These are phyloP conservation scores for Cephus nigrinus DNA, from an alignment of 2,888 invertebrate genomes.

Conservation along the genomic window DNA sequence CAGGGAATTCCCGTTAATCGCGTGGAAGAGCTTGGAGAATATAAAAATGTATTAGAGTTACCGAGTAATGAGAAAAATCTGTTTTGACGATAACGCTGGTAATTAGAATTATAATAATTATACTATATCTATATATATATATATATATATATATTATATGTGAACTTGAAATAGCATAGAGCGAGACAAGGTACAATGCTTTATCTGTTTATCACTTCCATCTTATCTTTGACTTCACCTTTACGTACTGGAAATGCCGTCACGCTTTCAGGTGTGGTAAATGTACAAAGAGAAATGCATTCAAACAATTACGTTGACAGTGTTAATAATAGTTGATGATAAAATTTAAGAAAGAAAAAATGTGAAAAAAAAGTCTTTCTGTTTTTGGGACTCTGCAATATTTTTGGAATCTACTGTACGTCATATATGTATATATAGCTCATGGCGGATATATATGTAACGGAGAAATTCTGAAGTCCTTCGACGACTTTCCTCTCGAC, in stretches of 20 bases:
- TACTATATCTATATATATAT: neutral
- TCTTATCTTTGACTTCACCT: neutral
- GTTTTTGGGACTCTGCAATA: neutral
- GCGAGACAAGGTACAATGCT: too few species aligned
- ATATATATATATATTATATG: too few species aligned
- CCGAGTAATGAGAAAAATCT: neutral
- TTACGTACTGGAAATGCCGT: neutral
- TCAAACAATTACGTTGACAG: neutral
- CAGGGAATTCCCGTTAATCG: neutral
- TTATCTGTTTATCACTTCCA: neutral
- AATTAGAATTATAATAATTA: neutral
- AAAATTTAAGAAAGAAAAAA: neutral
- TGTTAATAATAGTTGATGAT: neutral
- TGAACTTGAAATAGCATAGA: too few species aligned
- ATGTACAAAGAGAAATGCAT: neutral
- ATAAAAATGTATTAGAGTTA: neutral
- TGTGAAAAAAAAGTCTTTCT: neutral
- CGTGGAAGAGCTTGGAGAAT: neutral
- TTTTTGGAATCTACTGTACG: neutral
- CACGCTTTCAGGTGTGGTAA: neutral
- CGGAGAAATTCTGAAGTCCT: neutral
- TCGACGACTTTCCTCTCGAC: neutral
- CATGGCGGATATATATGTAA: neutral
- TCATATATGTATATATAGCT: too few species aligned
- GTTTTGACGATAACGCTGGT: neutral